Evolutionary conservation across 2,888 invertebrate species (phyloP).

Genomic region (Caenorhabditis virilis): DNA sequence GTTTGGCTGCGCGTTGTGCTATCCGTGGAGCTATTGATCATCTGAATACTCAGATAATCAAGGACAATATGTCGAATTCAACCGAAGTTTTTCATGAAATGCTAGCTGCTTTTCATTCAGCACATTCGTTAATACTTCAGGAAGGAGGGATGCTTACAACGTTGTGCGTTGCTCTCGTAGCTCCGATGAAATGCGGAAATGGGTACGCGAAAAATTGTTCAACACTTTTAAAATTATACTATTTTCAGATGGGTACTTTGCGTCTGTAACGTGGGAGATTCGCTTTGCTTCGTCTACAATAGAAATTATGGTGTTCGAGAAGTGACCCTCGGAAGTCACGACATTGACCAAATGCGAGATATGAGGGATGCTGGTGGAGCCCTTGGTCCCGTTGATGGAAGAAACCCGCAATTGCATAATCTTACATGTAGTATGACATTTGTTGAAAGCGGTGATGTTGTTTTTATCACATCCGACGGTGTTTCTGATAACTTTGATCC

Average conservation of each 20-base stretch:
- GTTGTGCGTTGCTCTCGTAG: conserved; percentile 80
- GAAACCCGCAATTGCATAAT: conserved; percentile 84
- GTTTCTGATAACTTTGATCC: conserved; percentile 89
- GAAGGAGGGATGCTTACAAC: conserved; percentile 84
- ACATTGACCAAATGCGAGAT: conserved; percentile 81
- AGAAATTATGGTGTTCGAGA: conserved; percentile 82
- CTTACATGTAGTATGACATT: conserved; percentile 81
- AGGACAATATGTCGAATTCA: conserved; percentile 45
- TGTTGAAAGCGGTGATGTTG: conserved; percentile 80
- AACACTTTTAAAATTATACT: too few relatives aligned
- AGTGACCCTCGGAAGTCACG: conserved; percentile 75
- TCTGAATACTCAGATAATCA: conserved; percentile 73
- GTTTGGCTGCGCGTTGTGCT: conserved; percentile 74
- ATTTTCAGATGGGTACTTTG: conserved; percentile 76
- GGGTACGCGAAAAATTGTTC: too few relatives aligned
- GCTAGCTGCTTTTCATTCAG: conserved; percentile 81
- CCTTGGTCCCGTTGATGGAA: conserved; percentile 83
- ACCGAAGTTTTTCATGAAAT: conserved; percentile 80
- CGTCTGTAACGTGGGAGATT: conserved; percentile 87
- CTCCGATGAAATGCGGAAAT: conserved; percentile 68
- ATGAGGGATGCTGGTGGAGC: conserved; percentile 88
- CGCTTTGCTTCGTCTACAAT: conserved; percentile 83
- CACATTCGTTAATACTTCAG: conserved; percentile 82
- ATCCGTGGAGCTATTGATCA: conserved; percentile 84
- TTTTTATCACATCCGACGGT: conserved; percentile 87